Evolutionary conservation across 1,140 invertebrate genomes (phyloP), one percentile per base, ranked within the genome.

Genomic region (Pogonognathellus flavescens): DNA sequence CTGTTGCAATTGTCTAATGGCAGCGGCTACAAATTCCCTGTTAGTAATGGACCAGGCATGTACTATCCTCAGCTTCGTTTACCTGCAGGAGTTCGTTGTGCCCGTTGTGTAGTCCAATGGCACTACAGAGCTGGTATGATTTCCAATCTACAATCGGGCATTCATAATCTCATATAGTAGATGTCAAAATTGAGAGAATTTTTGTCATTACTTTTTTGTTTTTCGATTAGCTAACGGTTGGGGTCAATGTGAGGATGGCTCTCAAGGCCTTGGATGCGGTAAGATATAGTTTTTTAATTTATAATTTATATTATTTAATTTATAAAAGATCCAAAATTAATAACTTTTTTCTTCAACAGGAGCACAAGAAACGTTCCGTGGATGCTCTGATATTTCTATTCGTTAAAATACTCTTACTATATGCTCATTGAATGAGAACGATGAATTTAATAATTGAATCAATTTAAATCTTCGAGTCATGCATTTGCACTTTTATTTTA

Each of bases 191-290:
- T 60, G 9, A 9, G 8, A 60, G 57, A 8, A 11, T 60, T n/a
- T 11, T 6, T 14, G n/a, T 14, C n/a, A 62, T 20, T 9, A n/a
- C 5, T 62, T 9, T 62, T n/a, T 18, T 10, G 3, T 62, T 20
- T 18, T 11, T 6, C n/a, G 9, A n/a, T 3, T 20, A 92, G 92
- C 91, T 0, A 95, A 95, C 89, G 95, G 95, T 89, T 95, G 95
- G 95, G 94, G 94, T 0, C 93, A 92, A 0, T 95, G 93, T 88
- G 88, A 88, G 3, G 83, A 92, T 84, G 91, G 91, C 80, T 80
- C 76, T 11, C 20, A 66, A 31, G 87, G 25, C 22, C n/a, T 82
- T 0, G 91, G 91, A 4, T 91, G 91, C 66, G 62, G 62, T 9
- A n/a, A n/a, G n/a, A n/a, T n/a, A n/a, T n/a, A n/a, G n/a, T n/a